Percentiles rank a stretch among this genome's conserved stretches.
Conservation (phyloP, 2,113 vertebrate genomes). For the Salvelinus alpinus region DNA sequence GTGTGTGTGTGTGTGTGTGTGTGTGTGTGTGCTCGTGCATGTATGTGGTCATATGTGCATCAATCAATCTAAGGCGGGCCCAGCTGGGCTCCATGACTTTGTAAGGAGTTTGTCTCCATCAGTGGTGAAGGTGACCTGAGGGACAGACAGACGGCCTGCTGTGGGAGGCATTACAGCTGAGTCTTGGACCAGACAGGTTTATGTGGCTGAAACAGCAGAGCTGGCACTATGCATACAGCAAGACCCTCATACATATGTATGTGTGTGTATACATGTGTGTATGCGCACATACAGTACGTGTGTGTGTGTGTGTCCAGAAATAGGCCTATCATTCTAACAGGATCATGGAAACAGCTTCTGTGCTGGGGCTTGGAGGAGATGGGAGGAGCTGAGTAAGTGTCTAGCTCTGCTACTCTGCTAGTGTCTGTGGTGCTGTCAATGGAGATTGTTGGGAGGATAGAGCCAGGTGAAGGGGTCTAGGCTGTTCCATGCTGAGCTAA, state of each 20-base stretch:
- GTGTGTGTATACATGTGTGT: constrained; percentile 5
- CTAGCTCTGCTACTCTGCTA: neutral
- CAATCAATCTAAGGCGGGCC: neutral
- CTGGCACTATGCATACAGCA: too few species aligned
- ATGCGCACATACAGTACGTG: neutral
- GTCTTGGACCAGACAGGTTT: neutral
- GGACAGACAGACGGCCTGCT: neutral
- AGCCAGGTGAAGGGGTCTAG: constrained; percentile 43
- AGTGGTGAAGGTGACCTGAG: constrained; percentile 28
- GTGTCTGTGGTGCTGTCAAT: neutral
- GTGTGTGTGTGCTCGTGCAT: neutral
- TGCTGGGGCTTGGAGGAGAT: neutral
- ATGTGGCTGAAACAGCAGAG: constrained; percentile 7
- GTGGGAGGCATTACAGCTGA: neutral
- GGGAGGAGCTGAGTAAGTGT: constrained; percentile 1
- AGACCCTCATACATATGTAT: neutral
- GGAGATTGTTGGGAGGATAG: constrained; percentile 25
- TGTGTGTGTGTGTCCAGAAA: neutral
- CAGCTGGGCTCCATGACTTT: neutral
- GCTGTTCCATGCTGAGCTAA: constrained; percentile 45
- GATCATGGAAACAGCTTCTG: neutral
- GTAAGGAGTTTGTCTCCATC: neutral
- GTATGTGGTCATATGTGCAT: neutral
- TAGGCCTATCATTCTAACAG: constrained; percentile 4
- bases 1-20: rapidly evolving